Conservation (phyloP, 2,113 vertebrate species). For the Aptenodytes patagonicus region DNA sequence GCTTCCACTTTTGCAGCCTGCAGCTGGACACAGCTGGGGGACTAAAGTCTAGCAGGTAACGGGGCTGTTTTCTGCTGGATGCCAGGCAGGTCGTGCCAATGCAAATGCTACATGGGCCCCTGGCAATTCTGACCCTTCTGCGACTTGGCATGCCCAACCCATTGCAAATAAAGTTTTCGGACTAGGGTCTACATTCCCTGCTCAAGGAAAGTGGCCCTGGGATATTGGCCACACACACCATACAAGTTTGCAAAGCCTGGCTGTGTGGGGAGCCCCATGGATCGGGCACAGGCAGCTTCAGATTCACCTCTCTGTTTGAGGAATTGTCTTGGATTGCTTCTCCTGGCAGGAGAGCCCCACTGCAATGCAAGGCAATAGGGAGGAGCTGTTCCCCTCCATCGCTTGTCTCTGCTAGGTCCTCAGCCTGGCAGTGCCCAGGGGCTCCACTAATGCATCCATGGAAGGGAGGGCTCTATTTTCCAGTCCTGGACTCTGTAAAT, state of each 20-base stretch:
- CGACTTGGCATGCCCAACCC: fast-evolving
- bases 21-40: background rate
- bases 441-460: background rate
- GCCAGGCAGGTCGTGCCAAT: background rate
- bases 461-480: background rate
- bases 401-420: background rate
- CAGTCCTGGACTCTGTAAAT: background rate
- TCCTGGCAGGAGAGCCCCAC: background rate
- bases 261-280: background rate
- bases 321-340: background rate
- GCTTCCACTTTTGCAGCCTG: background rate
- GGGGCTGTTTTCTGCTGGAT: background rate
- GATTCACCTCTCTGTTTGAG: background rate
- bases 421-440: background rate
- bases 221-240: fast-evolving
- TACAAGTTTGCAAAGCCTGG: background rate
- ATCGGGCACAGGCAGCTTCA: fast-evolving
- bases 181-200: background rate
- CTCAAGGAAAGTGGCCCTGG: background rate
- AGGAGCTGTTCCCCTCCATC: background rate
- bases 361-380: background rate
- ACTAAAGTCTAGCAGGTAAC: background rate
- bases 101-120: background rate
- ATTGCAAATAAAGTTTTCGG: background rate
- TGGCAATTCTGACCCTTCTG: background rate